Percentiles rank a stretch among this genome's conserved stretches.
phyloP scores from a whole-genome alignment of 2,113 vertebrate species.

The Monopterus albus region DNA sequence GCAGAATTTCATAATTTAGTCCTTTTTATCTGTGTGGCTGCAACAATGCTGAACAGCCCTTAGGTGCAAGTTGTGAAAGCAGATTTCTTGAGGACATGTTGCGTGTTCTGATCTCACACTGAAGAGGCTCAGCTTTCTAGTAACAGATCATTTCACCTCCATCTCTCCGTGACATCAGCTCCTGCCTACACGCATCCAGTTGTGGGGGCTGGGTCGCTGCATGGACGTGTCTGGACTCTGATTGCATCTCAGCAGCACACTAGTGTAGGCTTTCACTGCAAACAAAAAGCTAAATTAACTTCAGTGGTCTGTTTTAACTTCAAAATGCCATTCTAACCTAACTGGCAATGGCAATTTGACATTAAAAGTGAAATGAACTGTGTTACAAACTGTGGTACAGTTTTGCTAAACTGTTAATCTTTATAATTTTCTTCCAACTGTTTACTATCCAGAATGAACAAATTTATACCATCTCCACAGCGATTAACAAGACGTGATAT shows the following conservation, averaged over 20 bases:
- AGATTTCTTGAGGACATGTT: slow-evolving; percentile 12
- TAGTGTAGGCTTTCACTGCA: slow-evolving; percentile 17
- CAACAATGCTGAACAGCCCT: background rate
- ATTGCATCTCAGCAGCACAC: slow-evolving; percentile 54
- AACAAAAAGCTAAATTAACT: slow-evolving; percentile 38
- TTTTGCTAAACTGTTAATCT: background rate
- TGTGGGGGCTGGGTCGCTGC: slow-evolving; percentile 31
- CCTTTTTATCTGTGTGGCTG: background rate
- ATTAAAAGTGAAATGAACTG: background rate
- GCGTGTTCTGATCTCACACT: slow-evolving; percentile 19
- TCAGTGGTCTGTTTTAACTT: slow-evolving; percentile 26
- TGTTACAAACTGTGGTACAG: no score
- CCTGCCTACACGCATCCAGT: slow-evolving; percentile 49
- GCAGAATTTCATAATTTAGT: no score
- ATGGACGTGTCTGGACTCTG: slow-evolving; percentile 52
- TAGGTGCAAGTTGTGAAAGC: slow-evolving; percentile 29
- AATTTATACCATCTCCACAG: slow-evolving; percentile 21
- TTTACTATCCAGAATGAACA: background rate
- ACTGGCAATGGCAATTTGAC: background rate
- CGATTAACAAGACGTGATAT: no score
- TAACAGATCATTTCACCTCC: slow-evolving; percentile 66
- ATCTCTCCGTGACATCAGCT: slow-evolving; percentile 74
- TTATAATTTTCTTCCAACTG: background rate
- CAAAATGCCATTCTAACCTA: background rate
- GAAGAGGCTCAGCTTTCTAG: slow-evolving; percentile 47